These are phyloP conservation scores for Papilio glaucus DNA, from an alignment of 1,140 invertebrate genomes.

Conservation along the genomic window DNA sequence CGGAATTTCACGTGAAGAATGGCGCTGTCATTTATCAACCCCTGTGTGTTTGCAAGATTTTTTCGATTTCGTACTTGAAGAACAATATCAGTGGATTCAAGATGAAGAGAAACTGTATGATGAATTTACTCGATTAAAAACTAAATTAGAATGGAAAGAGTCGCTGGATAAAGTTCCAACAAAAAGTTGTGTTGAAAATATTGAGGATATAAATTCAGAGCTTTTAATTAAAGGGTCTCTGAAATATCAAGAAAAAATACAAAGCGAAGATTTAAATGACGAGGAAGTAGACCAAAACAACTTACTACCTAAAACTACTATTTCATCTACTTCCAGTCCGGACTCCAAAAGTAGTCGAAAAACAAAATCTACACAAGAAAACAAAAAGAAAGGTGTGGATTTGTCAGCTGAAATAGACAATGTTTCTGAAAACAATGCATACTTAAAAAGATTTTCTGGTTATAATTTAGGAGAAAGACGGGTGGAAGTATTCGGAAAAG, in stretches of 20 bases:
- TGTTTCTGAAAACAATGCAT: slow-evolving; percentile 13
- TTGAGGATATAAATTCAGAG: slow-evolving; percentile 63
- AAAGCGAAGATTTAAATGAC: not conserved
- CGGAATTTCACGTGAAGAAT: slow-evolving; percentile 64
- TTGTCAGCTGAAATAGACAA: slow-evolving; percentile 22
- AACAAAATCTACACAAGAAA: slow-evolving; percentile 54
- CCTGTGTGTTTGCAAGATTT: slow-evolving; percentile 83
- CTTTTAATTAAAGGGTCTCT: slow-evolving; percentile 75
- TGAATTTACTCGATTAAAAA: slow-evolving; percentile 50
- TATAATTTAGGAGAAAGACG: slow-evolving; percentile 80
- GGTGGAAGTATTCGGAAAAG: slow-evolving; percentile 79
- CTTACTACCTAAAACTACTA: slow-evolving; percentile 47
- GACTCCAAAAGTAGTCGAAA: slow-evolving; percentile 62
- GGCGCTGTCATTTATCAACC: slow-evolving; percentile 78
- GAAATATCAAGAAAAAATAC: slow-evolving; percentile 63
- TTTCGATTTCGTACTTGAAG: slow-evolving; percentile 82
- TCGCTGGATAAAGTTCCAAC: slow-evolving; percentile 47
- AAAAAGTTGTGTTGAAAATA: slow-evolving; percentile 61
- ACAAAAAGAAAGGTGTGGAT: slow-evolving; percentile 44
- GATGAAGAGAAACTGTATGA: slow-evolving; percentile 74
- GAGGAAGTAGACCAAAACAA: slow-evolving; percentile 46
- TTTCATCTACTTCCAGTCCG: slow-evolving; percentile 44
- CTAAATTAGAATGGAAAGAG: slow-evolving; percentile 56
- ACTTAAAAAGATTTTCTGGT: slow-evolving; percentile 60
- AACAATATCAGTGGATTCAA: slow-evolving; percentile 81